Conservation (phyloP, 2,797 vertebrate species). For the Cynodonichthys magdalenae region DNA sequence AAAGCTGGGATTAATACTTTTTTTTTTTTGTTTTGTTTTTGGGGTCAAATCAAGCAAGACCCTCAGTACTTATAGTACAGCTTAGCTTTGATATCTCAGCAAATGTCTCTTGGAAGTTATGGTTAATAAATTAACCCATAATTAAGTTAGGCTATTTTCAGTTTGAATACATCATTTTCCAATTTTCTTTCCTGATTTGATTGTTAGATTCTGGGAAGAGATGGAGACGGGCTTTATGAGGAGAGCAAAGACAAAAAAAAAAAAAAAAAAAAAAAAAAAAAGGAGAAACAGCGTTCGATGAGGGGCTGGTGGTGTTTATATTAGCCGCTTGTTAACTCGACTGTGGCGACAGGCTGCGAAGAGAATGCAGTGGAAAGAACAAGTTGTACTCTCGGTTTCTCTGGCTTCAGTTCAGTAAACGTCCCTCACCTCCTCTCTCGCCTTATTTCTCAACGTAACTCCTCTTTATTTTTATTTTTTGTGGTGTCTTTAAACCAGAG, state of each 20-base stretch:
- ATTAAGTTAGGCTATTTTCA: neutral
- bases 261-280: slow-evolving; percentile 19
- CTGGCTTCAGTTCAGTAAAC: slow-evolving; percentile 60
- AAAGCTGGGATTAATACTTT: neutral
- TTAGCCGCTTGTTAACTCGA: slow-evolving; percentile 71
- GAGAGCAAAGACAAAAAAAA: slow-evolving; percentile 9
- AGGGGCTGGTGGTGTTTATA: slow-evolving; percentile 60
- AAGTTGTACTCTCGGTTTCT: slow-evolving; percentile 66
- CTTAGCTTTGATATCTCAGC: neutral
- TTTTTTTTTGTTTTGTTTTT: neutral
- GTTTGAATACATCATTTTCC: neutral
- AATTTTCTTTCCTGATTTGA: slow-evolving; percentile 22
- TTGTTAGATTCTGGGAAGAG: slow-evolving; percentile 18
- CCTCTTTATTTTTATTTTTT: neutral
- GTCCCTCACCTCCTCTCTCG: slow-evolving; percentile 42
- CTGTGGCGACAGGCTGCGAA: slow-evolving; percentile 61
- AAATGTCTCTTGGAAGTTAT: neutral
- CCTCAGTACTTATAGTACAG: neutral
- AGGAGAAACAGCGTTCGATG: slow-evolving; percentile 10
- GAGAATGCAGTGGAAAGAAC: slow-evolving; percentile 69
- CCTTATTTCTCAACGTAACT: slow-evolving; percentile 25
- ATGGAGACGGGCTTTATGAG: neutral
- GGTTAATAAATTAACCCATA: neutral
- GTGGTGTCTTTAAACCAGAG: slow-evolving; percentile 29
- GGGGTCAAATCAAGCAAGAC: neutral